Conservation (phyloP, 2,113 vertebrate genomes). For the Sylvia atricapilla region DNA sequence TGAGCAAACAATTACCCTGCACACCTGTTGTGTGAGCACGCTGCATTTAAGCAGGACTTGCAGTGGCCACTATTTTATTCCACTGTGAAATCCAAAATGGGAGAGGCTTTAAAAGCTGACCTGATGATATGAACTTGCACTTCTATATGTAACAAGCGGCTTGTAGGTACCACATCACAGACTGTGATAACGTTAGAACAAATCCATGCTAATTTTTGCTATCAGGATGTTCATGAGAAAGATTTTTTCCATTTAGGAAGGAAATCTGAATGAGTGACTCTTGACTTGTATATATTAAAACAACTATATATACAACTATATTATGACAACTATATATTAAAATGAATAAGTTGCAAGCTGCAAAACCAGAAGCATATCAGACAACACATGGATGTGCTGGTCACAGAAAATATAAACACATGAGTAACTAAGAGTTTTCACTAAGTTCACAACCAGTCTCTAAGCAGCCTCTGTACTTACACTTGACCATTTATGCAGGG, state of each 20-base stretch:
- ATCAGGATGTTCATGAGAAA: not conserved
- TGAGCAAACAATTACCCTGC: conserved; percentile 67
- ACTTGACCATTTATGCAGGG: not conserved
- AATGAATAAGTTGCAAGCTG: not conserved
- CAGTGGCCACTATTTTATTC: conserved; percentile 2
- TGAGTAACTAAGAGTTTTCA: not conserved
- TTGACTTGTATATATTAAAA: not conserved
- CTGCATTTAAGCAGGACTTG: not conserved
- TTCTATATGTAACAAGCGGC: not conserved
- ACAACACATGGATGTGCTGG: not conserved
- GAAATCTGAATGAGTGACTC: not conserved
- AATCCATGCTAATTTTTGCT: not conserved
- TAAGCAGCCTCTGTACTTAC: not conserved
- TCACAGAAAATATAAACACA: not conserved
- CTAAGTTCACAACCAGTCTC: not conserved
- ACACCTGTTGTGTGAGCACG: conserved; percentile 62
- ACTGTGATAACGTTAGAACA: not conserved
- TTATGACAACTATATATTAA: not conserved
- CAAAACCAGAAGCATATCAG: not conserved
- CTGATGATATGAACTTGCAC: not conserved
- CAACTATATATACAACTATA: not conserved
- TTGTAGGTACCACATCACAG: not conserved
- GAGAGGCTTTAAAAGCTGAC: conserved; percentile 17
- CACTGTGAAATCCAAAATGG: not conserved
- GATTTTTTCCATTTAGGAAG: conserved; percentile 9